Conservation (phyloP, 2,113 vertebrate genomes). For the Vulpes ferrilata region DNA sequence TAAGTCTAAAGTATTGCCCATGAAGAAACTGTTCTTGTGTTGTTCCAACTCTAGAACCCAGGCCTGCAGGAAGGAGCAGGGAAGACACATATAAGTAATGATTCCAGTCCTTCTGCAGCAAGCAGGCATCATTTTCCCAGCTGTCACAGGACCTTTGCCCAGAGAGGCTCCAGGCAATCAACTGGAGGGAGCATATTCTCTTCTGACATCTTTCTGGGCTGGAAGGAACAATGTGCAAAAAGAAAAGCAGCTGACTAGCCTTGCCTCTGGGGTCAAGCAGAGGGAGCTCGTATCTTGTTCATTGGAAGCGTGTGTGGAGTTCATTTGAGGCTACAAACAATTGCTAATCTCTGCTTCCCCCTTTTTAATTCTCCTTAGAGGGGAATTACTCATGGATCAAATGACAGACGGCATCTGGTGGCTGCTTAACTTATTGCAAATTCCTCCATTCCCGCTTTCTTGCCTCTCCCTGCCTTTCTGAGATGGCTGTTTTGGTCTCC, state of each 20-base stretch:
- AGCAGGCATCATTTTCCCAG: neutral
- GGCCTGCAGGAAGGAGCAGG: neutral
- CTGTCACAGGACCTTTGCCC: neutral
- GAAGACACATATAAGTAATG: neutral
- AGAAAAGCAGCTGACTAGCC: neutral
- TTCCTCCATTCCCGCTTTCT: neutral
- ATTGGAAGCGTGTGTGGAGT: neutral
- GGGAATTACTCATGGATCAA: neutral
- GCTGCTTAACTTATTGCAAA: neutral
- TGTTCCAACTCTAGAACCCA: neutral
- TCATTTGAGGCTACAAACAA: neutral
- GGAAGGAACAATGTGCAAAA: neutral
- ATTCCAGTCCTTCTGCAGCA: neutral
- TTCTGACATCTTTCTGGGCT: neutral
- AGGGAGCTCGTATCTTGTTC: neutral
- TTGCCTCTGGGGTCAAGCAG: neutral
- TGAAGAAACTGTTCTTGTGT: rapidly evolving
- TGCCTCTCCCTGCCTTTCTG: neutral
- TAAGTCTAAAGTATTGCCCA: neutral
- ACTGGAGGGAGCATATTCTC: neutral
- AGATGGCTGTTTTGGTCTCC: neutral
- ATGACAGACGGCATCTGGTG: constrained; percentile 62
- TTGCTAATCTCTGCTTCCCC: neutral
- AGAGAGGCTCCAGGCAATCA: neutral
- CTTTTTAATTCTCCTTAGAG: neutral